phyloP scores from a whole-genome alignment of 2,113 vertebrate genomes.

The Neotragus pygmaeus region DNA sequence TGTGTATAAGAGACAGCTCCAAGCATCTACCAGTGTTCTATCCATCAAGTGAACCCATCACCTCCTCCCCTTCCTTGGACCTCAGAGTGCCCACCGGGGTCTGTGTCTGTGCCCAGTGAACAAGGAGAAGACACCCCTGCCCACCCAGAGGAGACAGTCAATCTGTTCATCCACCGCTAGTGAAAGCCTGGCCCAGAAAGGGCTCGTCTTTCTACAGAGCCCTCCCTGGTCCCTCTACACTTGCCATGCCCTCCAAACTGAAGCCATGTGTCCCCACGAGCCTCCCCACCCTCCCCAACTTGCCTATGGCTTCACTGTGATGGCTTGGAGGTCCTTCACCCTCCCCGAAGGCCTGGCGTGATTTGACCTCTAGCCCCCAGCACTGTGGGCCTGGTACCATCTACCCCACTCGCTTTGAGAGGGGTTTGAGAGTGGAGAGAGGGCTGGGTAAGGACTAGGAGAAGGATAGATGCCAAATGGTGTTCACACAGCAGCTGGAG shows the following conservation, averaged over 20 bases:
- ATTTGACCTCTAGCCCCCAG: not conserved
- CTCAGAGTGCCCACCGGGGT: not conserved
- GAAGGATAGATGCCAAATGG: not conserved
- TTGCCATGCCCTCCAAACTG: accelerated
- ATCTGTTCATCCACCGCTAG: not conserved
- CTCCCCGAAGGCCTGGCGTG: not conserved
- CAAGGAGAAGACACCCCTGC: not conserved
- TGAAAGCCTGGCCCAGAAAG: not conserved
- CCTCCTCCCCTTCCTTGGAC: not conserved
- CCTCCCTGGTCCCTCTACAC: accelerated
- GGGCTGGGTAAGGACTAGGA: not conserved
- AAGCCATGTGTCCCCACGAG: accelerated
- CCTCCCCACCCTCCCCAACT: not conserved
- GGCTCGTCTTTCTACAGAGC: accelerated
- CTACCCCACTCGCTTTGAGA: too few relatives aligned
- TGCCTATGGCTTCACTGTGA: accelerated
- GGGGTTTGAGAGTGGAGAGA: not conserved
- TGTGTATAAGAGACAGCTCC: too few relatives aligned
- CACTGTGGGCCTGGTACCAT: not conserved
- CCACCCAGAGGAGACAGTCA: not conserved
- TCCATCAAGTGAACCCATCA: not conserved
- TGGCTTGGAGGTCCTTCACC: not conserved
- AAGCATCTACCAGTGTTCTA: not conserved
- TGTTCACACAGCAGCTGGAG: accelerated
- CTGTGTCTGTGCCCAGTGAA: not conserved